Evolutionary conservation across 2,113 vertebrate species (phyloP).

Genomic region (Manacus vitellinus): DNA sequence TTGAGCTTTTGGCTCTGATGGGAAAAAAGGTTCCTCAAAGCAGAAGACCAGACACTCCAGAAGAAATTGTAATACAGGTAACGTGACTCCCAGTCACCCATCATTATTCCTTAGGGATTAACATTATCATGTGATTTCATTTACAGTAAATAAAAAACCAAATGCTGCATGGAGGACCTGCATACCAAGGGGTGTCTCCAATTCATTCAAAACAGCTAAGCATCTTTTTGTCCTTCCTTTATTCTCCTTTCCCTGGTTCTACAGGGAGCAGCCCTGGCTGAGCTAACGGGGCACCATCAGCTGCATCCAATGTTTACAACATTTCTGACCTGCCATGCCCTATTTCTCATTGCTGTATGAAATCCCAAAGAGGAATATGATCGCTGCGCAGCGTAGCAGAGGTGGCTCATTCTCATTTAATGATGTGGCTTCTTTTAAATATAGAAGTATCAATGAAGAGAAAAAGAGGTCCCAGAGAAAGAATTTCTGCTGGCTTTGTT

Average conservation of each 20-base stretch:
- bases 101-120: not conserved
- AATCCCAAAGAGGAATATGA: not conserved
- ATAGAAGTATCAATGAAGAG: constrained; percentile 7
- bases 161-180: not conserved
- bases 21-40: not conserved
- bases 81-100: not conserved
- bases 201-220: not conserved
- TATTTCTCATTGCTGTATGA: not conserved
- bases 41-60: not conserved
- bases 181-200: not conserved
- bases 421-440: constrained; percentile 40
- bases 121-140: no score
- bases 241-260: not conserved
- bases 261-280: not conserved
- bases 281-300: not conserved
- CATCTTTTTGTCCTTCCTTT: not conserved
- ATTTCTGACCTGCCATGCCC: not conserved
- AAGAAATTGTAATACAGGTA: not conserved
- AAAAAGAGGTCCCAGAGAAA: not conserved
- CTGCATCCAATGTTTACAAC: not conserved
- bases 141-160: not conserved
- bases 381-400: fast-evolving
- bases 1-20: not conserved
- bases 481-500: constrained; percentile 36
- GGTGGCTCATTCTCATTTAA: constrained; percentile 3